Conservation (phyloP, 2,888 invertebrate genomes). For the Ferrisia virgata region DNA sequence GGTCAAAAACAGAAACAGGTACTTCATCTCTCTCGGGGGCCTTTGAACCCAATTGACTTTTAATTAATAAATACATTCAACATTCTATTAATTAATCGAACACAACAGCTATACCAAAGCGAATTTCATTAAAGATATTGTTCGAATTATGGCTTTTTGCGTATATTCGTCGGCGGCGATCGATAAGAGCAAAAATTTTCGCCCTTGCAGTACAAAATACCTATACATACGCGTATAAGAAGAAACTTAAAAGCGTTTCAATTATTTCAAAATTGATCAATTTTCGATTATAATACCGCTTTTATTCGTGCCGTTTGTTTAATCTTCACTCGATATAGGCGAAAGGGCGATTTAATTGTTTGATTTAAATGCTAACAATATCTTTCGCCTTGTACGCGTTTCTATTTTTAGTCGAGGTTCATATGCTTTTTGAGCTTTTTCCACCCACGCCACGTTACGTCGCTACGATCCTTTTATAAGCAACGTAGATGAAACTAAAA, state of each 20-base stretch:
- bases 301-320: neutral
- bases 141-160: slow-evolving; percentile 29
- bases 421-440: neutral
- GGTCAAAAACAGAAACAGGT: slow-evolving; percentile 33
- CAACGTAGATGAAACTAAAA: too few species aligned
- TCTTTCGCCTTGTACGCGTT: neutral
- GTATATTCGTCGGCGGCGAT: neutral
- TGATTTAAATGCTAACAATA: neutral
- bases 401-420: too few species aligned
- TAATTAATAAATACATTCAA: slow-evolving; percentile 31
- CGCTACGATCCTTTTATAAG: too few species aligned
- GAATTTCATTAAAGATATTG: slow-evolving; percentile 31
- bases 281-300: neutral
- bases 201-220: neutral
- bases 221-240: too few species aligned
- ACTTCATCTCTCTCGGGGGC: slow-evolving; percentile 15
- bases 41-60: slow-evolving; percentile 33
- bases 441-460: too few species aligned
- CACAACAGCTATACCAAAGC: neutral
- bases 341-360: neutral
- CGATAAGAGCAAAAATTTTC: neutral
- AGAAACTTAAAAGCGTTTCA: neutral
- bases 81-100: slow-evolving; percentile 32
- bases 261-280: neutral
- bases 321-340: neutral